Evolutionary conservation across 2,888 invertebrate genomes (phyloP).

Genomic region (Atrina japonica): DNA sequence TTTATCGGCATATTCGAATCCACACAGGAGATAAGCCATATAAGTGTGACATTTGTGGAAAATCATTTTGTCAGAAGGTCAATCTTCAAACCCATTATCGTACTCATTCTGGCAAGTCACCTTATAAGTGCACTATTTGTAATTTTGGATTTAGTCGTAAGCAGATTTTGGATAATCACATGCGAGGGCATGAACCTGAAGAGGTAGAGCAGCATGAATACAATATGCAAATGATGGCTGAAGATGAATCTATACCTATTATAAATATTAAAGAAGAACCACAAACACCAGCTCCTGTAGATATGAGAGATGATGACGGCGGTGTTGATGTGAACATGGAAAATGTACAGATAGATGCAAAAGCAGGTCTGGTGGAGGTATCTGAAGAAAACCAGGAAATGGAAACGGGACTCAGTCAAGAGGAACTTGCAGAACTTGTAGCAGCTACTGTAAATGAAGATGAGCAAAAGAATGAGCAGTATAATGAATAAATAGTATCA

Average conservation of each 20-base stretch:
- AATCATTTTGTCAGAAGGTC: slow-evolving; percentile 56
- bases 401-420: slow-evolving; percentile 43
- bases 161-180: slow-evolving; percentile 37
- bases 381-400: slow-evolving; percentile 39
- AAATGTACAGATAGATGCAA: slow-evolving; percentile 17
- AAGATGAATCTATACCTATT: neutral
- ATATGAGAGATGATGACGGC: slow-evolving; percentile 11
- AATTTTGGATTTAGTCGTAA: slow-evolving; percentile 45
- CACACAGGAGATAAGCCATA: slow-evolving; percentile 59
- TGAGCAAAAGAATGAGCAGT: neutral
- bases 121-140: slow-evolving; percentile 55
- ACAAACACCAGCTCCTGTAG: slow-evolving; percentile 15
- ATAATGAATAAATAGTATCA: too few relatives aligned
- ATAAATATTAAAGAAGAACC: slow-evolving; percentile 29
- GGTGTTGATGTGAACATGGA: slow-evolving; percentile 30
- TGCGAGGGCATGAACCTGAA: slow-evolving; percentile 33
- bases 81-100: slow-evolving; percentile 54
- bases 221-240: slow-evolving; percentile 5
- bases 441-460: slow-evolving; percentile 32
- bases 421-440: slow-evolving; percentile 44
- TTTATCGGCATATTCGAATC: slow-evolving; percentile 50
- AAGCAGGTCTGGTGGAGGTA: slow-evolving; percentile 40
- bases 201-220: slow-evolving; percentile 29
- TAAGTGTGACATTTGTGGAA: slow-evolving; percentile 58
- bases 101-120: slow-evolving; percentile 54